A percentile compares a stretch with the other conserved stretches of the same genome.
These are phyloP conservation scores for Periophthalmodon schlosseri DNA, from an alignment of 2,113 vertebrate species.

Conservation along the genomic window DNA sequence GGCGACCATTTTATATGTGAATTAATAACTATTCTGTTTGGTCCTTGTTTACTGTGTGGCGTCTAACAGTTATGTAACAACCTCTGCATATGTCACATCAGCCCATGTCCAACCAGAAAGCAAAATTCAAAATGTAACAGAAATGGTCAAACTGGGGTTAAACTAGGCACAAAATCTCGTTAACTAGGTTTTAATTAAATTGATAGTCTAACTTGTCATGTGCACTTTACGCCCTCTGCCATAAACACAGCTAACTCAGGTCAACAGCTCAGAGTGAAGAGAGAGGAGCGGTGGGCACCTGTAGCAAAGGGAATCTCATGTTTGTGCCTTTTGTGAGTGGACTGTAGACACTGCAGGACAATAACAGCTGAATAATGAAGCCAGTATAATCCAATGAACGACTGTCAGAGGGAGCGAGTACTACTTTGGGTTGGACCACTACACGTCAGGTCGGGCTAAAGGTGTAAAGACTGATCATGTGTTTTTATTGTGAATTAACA, in stretches of 20 bases:
- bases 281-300: conserved; percentile 21
- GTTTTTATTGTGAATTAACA: conserved; percentile 15
- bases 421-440: conserved; percentile 24
- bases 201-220: background rate
- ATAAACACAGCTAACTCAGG: conserved; percentile 60
- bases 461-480: conserved; percentile 21
- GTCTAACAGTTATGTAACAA: too few relatives aligned
- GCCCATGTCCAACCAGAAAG: too few relatives aligned
- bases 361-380: background rate
- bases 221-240: conserved; percentile 10
- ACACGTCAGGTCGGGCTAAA: conserved; percentile 42
- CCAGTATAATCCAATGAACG: conserved; percentile 24
- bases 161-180: too few relatives aligned
- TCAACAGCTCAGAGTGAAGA: conserved; percentile 20
- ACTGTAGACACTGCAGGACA: conserved; percentile 6
- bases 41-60: too few relatives aligned
- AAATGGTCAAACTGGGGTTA: too few relatives aligned
- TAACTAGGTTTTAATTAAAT: too few relatives aligned
- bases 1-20: too few relatives aligned
- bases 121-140: too few relatives aligned
- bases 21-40: too few relatives aligned
- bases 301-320: conserved; percentile 47
- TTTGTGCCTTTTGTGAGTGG: conserved; percentile 60
- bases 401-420: conserved; percentile 42
- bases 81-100: too few relatives aligned